Base-by-base conservation (phyloP, 2,888 invertebrate species). In the Cataglyphis albicans region DNA sequence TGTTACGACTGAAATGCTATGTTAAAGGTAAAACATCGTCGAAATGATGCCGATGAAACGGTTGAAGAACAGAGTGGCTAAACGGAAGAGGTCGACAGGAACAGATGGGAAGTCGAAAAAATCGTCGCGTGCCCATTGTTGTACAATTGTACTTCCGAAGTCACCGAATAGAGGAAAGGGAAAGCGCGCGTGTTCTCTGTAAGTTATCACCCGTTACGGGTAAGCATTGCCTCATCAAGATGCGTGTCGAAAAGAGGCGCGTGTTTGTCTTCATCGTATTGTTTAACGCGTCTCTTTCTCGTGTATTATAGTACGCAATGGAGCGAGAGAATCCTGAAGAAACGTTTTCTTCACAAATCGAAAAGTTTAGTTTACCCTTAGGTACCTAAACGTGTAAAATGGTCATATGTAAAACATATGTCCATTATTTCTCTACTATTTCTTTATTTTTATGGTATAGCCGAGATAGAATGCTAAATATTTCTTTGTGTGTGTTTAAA, bases 51-150 rank as follows among this genome's bases (percentile, higher is more conserved):
- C 2, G 7, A 61, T 59, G 55, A 67, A 63, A 59, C 15, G 29
- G 25, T 41, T 48, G 52, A 82, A 25, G 44, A 35, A 73, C 15
- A 57, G 59, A 74, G 29, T 59, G 63, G 63, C 21, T 21, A 82
- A 82, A 59, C 38, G 38, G 55, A 15, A 64, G 32, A 64, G 18
- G 48, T 48, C 10, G 78, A 61, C 35, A 35, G 2, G 12, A 15
- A 81, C 72, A 68, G 38, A 84, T 7, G 64, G 1, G 57, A 82
- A 3, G 10, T 7, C 25, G 38, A 25, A 57, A 84, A 65, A 59
- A 7, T 52, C 48, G 82, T 85, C 88, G 84, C 85, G 83, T 88
- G 86, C 21, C 81, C 44, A 87, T 85, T 85, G 81, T 85, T 44
- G 65, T 55, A 38, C 0, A 41, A 63, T 48, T 52, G 67, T 74